Evolutionary conservation across 1,140 invertebrate species (phyloP).

Genomic region (Dysdera silvatica): DNA sequence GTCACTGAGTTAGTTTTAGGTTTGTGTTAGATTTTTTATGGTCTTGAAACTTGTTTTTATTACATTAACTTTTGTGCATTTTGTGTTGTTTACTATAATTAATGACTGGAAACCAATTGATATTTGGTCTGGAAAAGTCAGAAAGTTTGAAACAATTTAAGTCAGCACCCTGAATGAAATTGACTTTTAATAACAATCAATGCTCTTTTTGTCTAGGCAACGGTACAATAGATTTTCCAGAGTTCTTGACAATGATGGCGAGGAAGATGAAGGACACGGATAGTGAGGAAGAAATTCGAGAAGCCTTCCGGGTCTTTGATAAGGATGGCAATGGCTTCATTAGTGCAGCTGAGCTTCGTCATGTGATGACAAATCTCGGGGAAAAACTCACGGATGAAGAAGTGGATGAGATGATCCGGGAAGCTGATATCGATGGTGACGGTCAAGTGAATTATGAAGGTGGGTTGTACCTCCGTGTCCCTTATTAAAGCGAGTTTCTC

Average conservation of each 20-base stretch:
- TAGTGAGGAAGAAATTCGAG: slow-evolving; percentile 95
- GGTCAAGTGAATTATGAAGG: slow-evolving; percentile 99
- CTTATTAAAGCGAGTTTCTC: neutral
- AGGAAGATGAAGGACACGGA: slow-evolving; percentile 99
- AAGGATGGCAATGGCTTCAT: slow-evolving; percentile 97
- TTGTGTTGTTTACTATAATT: too few species aligned
- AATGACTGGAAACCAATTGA: too few species aligned
- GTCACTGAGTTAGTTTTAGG: too few species aligned
- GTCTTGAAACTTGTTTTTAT: too few species aligned
- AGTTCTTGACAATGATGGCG: slow-evolving; percentile 99
- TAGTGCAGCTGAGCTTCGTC: slow-evolving; percentile 86
- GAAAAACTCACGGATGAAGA: slow-evolving; percentile 98
- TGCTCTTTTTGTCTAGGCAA: too few species aligned
- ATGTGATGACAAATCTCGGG: slow-evolving; percentile 97
- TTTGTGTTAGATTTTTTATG: too few species aligned
- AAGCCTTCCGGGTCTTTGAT: slow-evolving; percentile 97
- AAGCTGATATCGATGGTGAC: slow-evolving; percentile 96
- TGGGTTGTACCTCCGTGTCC: slow-evolving; percentile 49
- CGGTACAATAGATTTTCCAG: slow-evolving; percentile 97
- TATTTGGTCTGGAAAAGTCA: too few species aligned
- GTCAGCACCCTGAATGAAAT: too few species aligned
- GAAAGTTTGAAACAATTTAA: too few species aligned
- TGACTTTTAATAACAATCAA: too few species aligned
- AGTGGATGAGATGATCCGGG: slow-evolving; percentile 96
- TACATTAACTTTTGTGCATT: too few species aligned